phyloP scores from a whole-genome alignment of 53 echinoderm and acorn worm species.

The Echinometra lucunter region DNA sequence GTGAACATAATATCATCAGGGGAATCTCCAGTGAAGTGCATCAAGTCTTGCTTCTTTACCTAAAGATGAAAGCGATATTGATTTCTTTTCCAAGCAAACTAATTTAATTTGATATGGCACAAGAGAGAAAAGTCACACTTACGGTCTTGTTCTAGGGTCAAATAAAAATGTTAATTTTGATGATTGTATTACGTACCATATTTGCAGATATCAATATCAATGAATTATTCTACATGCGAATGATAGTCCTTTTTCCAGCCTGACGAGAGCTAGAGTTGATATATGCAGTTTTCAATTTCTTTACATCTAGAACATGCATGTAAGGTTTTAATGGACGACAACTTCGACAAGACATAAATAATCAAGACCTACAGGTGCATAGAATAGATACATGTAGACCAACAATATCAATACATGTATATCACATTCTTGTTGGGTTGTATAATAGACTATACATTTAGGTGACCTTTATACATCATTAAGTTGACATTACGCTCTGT shows the following conservation, averaged over 20 bases:
- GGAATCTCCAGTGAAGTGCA: conserved; percentile 6
- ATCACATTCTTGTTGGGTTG: too few relatives aligned
- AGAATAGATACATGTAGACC: background rate
- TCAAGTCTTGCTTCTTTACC: conserved; percentile 35
- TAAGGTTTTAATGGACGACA: too few relatives aligned
- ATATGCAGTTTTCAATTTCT: background rate
- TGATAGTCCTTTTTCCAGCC: conserved; percentile 1
- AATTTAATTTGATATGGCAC: conserved; percentile 62
- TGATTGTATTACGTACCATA: background rate
- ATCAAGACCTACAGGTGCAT: background rate
- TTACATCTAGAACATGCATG: background rate
- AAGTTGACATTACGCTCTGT: background rate
- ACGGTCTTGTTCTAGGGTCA: conserved; percentile 28
- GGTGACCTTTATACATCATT: conserved; percentile 17
- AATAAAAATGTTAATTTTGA: conserved; percentile 48
- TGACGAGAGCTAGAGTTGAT: background rate
- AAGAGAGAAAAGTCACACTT: conserved; percentile 61
- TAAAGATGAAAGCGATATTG: conserved; percentile 56
- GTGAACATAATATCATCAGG: conserved; percentile 54
- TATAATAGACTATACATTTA: background rate
- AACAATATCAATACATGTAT: background rate
- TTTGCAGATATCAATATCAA: conserved; percentile 47
- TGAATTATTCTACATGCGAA: background rate
- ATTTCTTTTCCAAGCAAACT: conserved; percentile 58
- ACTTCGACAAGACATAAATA: too few relatives aligned